A percentile compares a stretch with the other conserved stretches of the same genome.
Conservation (phyloP, 2,113 vertebrate genomes). For the Peromyscus maniculatus region DNA sequence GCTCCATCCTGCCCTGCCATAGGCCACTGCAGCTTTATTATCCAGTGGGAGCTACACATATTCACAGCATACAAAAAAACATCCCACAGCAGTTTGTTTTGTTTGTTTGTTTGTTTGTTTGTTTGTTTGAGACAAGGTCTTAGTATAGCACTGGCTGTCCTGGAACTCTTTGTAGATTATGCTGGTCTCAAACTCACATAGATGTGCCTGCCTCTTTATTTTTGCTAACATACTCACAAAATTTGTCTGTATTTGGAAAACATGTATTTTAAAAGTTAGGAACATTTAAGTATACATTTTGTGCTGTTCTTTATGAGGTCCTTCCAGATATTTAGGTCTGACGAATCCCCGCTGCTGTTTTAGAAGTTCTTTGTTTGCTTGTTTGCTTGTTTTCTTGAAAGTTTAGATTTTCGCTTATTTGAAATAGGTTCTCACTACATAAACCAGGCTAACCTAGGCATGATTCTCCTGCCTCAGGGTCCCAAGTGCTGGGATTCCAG, state of each 20-base stretch:
- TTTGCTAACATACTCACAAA: background rate
- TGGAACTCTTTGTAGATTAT: background rate
- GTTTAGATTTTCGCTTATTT: background rate
- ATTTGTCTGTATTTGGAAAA: conserved; percentile 30
- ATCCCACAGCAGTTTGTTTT: background rate
- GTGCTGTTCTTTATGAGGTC: background rate
- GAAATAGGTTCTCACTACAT: background rate
- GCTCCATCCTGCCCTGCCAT: no score
- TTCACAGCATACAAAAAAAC: no score
- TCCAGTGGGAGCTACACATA: no score
- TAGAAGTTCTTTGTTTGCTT: no score
- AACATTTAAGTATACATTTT: background rate
- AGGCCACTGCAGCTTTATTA: no score
- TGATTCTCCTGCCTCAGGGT: background rate
- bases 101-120: background rate
- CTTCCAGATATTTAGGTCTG: background rate
- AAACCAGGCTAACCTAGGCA: background rate
- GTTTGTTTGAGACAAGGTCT: background rate
- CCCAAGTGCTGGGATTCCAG: background rate
- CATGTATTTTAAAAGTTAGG: background rate
- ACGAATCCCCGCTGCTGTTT: background rate
- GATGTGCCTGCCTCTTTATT: background rate
- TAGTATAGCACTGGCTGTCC: background rate
- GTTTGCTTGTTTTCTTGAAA: background rate
- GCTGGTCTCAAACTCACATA: background rate